phyloP scores from a whole-genome alignment of 2,888 invertebrate genomes.

The Pristionchus fissidentatus region DNA sequence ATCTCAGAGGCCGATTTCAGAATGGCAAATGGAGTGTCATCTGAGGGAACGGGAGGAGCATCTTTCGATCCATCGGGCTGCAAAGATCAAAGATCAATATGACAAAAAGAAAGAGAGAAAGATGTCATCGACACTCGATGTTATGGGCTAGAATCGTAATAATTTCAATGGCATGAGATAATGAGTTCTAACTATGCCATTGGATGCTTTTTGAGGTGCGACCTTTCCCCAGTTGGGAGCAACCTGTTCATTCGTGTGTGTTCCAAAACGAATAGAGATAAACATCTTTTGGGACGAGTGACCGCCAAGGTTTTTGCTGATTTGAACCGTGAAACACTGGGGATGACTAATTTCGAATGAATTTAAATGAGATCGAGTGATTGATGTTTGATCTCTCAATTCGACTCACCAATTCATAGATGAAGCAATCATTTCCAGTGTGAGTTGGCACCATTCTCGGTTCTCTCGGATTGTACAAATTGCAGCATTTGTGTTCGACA shows the following conservation, averaged over 20 bases:
- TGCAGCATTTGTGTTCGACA: constrained; percentile 73
- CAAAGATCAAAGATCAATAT: not conserved
- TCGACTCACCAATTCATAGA: constrained; percentile 66
- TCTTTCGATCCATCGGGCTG: constrained; percentile 47
- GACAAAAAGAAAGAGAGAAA: not conserved
- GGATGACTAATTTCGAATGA: no score
- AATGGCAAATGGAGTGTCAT: constrained; percentile 47
- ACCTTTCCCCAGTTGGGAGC: no score
- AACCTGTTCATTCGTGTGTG: no score
- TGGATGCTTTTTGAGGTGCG: no score
- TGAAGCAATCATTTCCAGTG: constrained; percentile 74
- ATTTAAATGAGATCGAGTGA: no score
- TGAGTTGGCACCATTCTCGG: constrained; percentile 66
- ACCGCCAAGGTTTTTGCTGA: no score
- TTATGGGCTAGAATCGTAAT: no score
- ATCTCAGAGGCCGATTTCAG: constrained; percentile 69
- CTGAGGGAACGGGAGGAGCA: not conserved
- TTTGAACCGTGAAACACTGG: no score
- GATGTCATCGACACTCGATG: not conserved
- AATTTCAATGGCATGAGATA: no score
- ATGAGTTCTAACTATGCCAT: no score
- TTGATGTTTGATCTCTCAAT: not conserved
- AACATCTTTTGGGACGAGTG: no score
- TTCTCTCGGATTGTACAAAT: constrained; percentile 65
- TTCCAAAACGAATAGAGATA: no score